phyloP scores from a whole-genome alignment of 2,888 invertebrate species.

The Gortyna flavago region DNA sequence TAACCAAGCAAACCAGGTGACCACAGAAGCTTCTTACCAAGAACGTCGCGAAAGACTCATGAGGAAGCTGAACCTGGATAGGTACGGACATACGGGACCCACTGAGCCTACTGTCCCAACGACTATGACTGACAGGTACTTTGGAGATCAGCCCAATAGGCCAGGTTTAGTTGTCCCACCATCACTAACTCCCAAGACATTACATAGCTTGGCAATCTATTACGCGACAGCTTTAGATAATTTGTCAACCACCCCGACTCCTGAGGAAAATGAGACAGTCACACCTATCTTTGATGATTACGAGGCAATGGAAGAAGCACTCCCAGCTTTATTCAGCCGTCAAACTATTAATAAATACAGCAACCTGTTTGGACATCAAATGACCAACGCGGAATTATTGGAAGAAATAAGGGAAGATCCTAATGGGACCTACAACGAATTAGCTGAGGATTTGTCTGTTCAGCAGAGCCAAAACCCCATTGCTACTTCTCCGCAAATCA shows the following conservation, averaged over 20 bases:
- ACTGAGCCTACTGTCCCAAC: conserved; percentile 83
- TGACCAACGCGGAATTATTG: conserved; percentile 79
- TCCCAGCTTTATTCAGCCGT: conserved; percentile 91
- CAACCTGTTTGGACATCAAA: conserved; percentile 81
- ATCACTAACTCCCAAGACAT: conserved; percentile 93
- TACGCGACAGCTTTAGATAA: conserved; percentile 93
- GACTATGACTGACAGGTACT: conserved; percentile 84
- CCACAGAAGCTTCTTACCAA: conserved; percentile 87
- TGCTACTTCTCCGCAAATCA: conserved; percentile 91
- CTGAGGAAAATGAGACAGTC: conserved; percentile 80
- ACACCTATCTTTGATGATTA: conserved; percentile 80
- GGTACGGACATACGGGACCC: conserved; percentile 87
- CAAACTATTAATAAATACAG: conserved; percentile 92
- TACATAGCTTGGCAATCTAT: conserved; percentile 94
- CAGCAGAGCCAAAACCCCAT: conserved; percentile 92
- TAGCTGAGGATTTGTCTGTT: conserved; percentile 89
- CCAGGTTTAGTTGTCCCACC: conserved; percentile 93
- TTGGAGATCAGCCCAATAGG: conserved; percentile 85
- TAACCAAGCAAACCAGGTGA: conserved; percentile 71
- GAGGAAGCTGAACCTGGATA: conserved; percentile 91
- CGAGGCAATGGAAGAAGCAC: conserved; percentile 85
- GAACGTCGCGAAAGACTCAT: conserved; percentile 93
- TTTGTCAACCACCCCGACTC: conserved; percentile 83
- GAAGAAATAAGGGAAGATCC: conserved; percentile 85
- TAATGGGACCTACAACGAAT: conserved; percentile 84